Evolutionary conservation across 2,113 vertebrate species (phyloP).

Genomic region (Colistium nudipinnis): DNA sequence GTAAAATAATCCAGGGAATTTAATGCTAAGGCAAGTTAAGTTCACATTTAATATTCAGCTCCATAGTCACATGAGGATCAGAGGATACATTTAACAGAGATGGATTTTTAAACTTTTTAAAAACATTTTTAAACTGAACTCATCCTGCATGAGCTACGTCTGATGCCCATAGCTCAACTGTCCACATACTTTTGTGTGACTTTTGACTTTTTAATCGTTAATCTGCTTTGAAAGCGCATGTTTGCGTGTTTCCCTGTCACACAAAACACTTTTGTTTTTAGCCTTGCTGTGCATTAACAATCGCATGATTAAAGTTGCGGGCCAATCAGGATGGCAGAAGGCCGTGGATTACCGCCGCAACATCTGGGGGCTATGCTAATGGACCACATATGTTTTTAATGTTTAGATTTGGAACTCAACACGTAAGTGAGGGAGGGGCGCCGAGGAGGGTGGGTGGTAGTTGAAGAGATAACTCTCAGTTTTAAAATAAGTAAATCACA

Average conservation of each 20-base stretch:
- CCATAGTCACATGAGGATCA: neutral
- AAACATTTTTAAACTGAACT: neutral
- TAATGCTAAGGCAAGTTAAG: neutral
- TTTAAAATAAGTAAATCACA: constrained; percentile 68
- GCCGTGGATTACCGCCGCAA: constrained; percentile 58
- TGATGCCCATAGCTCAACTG: neutral
- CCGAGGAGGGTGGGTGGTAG: neutral
- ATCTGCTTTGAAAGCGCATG: constrained; percentile 10
- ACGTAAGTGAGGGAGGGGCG: constrained; percentile 34
- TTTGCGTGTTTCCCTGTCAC: constrained; percentile 9
- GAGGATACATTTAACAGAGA: neutral
- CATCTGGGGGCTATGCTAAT: constrained; percentile 69
- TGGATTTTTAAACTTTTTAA: no score
- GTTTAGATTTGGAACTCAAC: constrained; percentile 64
- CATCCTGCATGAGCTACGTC: neutral
- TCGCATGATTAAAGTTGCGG: constrained; percentile 63
- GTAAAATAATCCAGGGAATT: neutral
- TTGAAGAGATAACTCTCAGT: constrained; percentile 35
- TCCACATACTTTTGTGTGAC: constrained; percentile 5
- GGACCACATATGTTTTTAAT: constrained; percentile 72
- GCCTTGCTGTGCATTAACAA: constrained; percentile 36
- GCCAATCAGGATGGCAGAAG: constrained; percentile 54
- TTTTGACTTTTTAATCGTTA: constrained; percentile 5
- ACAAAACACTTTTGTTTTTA: constrained; percentile 45
- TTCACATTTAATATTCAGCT: no score